Evolutionary conservation across 2,113 vertebrate species (phyloP).

Genomic region (Eulacestoma nigropectus): DNA sequence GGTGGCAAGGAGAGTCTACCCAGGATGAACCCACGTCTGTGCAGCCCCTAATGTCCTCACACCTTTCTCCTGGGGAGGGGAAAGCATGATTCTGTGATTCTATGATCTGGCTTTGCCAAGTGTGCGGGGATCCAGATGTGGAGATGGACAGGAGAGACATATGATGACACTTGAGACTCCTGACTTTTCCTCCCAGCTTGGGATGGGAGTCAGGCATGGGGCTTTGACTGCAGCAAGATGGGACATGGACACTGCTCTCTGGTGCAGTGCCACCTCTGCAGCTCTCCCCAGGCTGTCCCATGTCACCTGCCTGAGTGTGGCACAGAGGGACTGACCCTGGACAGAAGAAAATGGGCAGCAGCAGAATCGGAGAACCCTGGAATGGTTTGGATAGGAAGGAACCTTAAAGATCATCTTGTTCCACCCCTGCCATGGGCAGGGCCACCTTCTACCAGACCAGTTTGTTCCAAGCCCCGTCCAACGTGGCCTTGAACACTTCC

Average conservation of each 20-base stretch:
- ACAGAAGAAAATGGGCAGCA: background rate
- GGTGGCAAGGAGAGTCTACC: background rate
- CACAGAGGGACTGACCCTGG: background rate
- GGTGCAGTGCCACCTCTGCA: background rate
- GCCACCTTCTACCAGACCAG: background rate
- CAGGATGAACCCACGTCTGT: rapidly evolving
- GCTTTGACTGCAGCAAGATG: background rate
- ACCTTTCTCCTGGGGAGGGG: background rate
- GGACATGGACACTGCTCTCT: background rate
- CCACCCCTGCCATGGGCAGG: background rate
- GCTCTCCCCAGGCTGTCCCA: background rate
- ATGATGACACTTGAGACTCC: background rate
- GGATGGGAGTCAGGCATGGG: background rate
- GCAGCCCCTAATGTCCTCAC: background rate
- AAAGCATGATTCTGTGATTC: background rate
- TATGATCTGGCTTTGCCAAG: background rate
- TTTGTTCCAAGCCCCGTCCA: background rate
- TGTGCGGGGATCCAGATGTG: rapidly evolving
- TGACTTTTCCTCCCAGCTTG: background rate
- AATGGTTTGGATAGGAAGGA: background rate
- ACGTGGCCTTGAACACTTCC: background rate
- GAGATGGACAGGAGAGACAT: background rate
- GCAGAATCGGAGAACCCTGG: background rate
- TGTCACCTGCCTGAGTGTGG: background rate
- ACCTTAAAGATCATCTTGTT: background rate